Conservation (phyloP, 1,140 invertebrate species). For the Wiebesia pumilae region DNA sequence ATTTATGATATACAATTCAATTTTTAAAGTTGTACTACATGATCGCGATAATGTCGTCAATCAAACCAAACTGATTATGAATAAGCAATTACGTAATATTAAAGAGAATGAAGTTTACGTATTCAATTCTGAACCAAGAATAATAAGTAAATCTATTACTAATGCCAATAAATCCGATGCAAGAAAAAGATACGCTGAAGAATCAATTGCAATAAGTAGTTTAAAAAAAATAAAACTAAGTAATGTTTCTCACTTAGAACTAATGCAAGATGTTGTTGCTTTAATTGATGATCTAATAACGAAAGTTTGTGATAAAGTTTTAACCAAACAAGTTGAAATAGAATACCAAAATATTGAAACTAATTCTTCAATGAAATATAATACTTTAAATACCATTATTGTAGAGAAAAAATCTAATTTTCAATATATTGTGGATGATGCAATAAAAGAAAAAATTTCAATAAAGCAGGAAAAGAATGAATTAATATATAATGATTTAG, state of each 20-base stretch:
- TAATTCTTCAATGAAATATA: background rate
- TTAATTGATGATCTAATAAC: conserved; percentile 71
- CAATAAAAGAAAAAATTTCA: background rate
- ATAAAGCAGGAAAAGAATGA: background rate
- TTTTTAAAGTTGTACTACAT: conserved; percentile 45
- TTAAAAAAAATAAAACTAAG: conserved; percentile 66
- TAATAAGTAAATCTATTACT: background rate
- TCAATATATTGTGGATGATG: background rate
- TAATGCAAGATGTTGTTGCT: conserved; percentile 73
- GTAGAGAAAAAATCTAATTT: background rate
- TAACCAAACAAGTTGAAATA: conserved; percentile 1
- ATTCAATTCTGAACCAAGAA: background rate
- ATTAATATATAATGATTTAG: background rate
- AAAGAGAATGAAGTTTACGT: background rate
- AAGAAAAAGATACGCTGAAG: conserved; percentile 20
- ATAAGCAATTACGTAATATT: background rate
- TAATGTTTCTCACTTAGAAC: conserved; percentile 67
- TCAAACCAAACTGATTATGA: background rate
- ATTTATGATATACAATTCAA: conserved; percentile 72
- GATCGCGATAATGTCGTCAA: background rate
- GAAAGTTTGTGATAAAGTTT: conserved; percentile 67
- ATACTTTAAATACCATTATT: background rate
- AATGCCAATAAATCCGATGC: background rate
- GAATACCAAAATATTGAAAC: background rate
- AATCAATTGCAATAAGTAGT: conserved; percentile 28